Conservation (phyloP, 2,113 vertebrate species). For the Lanius collurio region DNA sequence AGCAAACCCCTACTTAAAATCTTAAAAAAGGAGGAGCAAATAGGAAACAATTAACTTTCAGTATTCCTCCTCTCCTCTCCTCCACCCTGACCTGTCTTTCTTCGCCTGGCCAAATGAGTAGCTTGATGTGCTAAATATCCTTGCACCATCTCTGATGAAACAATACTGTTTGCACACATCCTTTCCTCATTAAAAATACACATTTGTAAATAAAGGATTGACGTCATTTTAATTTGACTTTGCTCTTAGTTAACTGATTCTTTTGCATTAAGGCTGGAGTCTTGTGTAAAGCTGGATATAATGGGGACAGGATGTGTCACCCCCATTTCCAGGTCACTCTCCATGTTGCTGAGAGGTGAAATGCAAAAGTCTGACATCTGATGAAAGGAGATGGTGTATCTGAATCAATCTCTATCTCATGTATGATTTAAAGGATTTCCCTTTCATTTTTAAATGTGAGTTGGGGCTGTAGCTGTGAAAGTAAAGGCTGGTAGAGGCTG, state of each 20-base stretch:
- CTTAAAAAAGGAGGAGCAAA: not conserved
- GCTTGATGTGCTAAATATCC: not conserved
- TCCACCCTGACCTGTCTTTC: slow-evolving; percentile 13
- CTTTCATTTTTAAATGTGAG: not conserved
- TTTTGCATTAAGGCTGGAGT: slow-evolving; percentile 31
- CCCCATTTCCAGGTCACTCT: not conserved
- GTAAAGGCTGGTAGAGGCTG: not conserved
- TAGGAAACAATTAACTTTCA: not conserved
- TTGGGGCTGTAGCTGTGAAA: not conserved
- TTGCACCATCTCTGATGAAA: slow-evolving; percentile 28
- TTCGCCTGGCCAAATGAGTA: not conserved
- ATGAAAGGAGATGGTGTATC: not conserved
- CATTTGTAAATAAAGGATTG: slow-evolving; percentile 31
- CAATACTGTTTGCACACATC: not conserved
- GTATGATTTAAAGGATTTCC: not conserved
- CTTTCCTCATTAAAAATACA: slow-evolving; percentile 23
- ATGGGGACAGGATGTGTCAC: not conserved
- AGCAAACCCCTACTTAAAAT: not conserved
- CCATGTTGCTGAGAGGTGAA: not conserved
- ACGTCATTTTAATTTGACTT: slow-evolving; percentile 8
- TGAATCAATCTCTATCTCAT: not conserved
- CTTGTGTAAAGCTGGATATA: not conserved
- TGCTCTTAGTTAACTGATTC: slow-evolving; percentile 47
- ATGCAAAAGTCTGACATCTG: not conserved
- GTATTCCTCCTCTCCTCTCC: slow-evolving; percentile 9